These are phyloP conservation scores for Bombus fervidus DNA, from an alignment of 1,140 invertebrate species.

Conservation along the genomic window DNA sequence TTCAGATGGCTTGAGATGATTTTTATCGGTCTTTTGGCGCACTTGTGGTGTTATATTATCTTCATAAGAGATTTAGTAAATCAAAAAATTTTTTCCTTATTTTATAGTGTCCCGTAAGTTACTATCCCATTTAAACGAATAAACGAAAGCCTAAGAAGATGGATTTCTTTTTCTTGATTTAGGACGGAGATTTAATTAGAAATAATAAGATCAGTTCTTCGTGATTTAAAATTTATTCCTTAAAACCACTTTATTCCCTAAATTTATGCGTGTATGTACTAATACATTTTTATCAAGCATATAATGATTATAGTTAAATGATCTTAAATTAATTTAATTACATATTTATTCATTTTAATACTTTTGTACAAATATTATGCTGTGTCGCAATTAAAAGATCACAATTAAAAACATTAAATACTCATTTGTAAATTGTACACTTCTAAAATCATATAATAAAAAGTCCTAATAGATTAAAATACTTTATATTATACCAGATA, in stretches of 20 bases:
- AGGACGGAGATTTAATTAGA: neutral
- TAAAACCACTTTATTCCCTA: neutral
- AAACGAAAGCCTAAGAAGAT: neutral
- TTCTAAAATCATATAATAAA: neutral
- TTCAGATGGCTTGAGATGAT: too few relatives aligned
- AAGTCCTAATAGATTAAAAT: neutral
- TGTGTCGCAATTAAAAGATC: neutral
- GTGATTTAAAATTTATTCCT: neutral
- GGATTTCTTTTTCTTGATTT: too few relatives aligned
- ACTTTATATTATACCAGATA: neutral
- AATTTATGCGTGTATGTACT: neutral
- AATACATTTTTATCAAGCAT: neutral
- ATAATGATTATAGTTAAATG: neutral
- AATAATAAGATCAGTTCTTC: neutral
- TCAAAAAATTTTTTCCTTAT: too few relatives aligned
- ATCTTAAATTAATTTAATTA: neutral
- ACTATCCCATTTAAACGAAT: too few relatives aligned
- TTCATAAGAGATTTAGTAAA: too few relatives aligned
- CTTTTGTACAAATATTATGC: neutral
- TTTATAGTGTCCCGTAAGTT: too few relatives aligned
- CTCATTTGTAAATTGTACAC: neutral
- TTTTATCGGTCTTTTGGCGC: too few relatives aligned
- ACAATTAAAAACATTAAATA: neutral
- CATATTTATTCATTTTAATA: neutral
- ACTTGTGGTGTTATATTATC: too few relatives aligned